These are phyloP conservation scores for Margaritifera margaritifera DNA, from an alignment of 2,888 invertebrate genomes.

Conservation along the genomic window DNA sequence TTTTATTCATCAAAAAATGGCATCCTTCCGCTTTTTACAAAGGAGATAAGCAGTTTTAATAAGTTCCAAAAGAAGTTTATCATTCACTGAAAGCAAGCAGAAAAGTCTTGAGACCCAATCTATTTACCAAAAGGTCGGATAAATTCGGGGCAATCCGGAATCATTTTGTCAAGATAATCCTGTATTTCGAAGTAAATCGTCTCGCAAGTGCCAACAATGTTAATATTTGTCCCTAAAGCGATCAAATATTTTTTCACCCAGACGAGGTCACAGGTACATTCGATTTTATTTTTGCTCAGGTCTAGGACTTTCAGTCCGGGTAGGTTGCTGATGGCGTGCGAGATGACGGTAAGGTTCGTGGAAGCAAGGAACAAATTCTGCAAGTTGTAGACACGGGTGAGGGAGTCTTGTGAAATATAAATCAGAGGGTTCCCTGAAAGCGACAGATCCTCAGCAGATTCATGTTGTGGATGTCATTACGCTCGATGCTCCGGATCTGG, in stretches of 20 bases:
- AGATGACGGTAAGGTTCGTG: slow-evolving; percentile 31
- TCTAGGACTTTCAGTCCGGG: slow-evolving; percentile 20
- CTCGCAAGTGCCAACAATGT: slow-evolving; percentile 5
- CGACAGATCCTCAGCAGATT: slow-evolving; percentile 17
- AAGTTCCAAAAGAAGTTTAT: too few relatives aligned
- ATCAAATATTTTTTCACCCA: slow-evolving; percentile 33
- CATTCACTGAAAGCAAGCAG: too few relatives aligned
- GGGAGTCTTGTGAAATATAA: slow-evolving; percentile 42
- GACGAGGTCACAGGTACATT: slow-evolving; percentile 45
- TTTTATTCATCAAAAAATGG: too few relatives aligned
- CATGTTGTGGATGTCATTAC: slow-evolving; percentile 37
- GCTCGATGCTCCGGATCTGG: slow-evolving; percentile 43
- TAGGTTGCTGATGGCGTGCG: slow-evolving; percentile 31
- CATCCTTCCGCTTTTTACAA: too few relatives aligned
- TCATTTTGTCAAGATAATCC: too few relatives aligned
- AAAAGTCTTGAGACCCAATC: too few relatives aligned
- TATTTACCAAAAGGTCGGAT: too few relatives aligned
- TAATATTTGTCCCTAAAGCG: too few relatives aligned
- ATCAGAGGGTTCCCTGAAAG: slow-evolving; percentile 40
- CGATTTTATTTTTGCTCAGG: slow-evolving; percentile 28
- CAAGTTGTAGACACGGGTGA: slow-evolving; percentile 25
- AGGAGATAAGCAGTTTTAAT: too few relatives aligned
- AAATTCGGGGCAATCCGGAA: too few relatives aligned
- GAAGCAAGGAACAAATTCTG: slow-evolving; percentile 26
- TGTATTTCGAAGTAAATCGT: not conserved